A percentile compares a stretch with the other conserved stretches of the same genome.
Evolutionary conservation across 2,888 invertebrate genomes (phyloP).

Genomic region (Xylota sylvarum): DNA sequence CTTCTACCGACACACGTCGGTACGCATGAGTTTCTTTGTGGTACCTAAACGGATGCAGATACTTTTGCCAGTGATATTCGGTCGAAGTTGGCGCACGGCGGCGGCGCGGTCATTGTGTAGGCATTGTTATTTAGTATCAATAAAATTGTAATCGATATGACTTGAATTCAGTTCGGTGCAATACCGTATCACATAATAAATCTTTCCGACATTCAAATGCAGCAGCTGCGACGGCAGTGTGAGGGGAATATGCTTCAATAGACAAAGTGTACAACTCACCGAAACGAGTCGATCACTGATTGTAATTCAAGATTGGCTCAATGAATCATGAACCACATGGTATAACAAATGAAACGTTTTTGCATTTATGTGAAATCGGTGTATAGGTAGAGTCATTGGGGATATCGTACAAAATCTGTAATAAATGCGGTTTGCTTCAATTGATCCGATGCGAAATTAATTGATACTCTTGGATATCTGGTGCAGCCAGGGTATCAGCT

Average conservation of each 20-base stretch:
- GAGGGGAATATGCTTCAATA: constrained; percentile 22
- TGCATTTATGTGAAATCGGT: constrained; percentile 32
- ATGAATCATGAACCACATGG: constrained; percentile 74
- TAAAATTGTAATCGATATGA: constrained; percentile 76
- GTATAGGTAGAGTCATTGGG: constrained; percentile 4
- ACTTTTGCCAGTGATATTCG: constrained; percentile 25
- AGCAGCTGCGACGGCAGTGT: constrained; percentile 23
- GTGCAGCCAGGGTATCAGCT: constrained; percentile 17
- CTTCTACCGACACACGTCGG: constrained; percentile 52
- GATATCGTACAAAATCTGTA: constrained; percentile 36
- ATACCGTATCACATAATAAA: constrained; percentile 73
- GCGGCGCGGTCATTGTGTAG: constrained; percentile 58
- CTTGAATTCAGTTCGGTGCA: constrained; percentile 68
- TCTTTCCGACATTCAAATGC: constrained; percentile 62
- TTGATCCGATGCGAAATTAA: constrained; percentile 62
- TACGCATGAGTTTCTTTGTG: constrained; percentile 61
- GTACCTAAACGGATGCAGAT: constrained; percentile 49
- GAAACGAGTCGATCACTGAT: constrained; percentile 73
- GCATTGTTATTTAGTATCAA: constrained; percentile 76
- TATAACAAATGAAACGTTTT: constrained; percentile 37
- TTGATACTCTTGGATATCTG: constrained; percentile 48
- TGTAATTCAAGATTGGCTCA: constrained; percentile 71
- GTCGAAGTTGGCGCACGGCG: constrained; percentile 24
- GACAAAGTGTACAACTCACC: constrained; percentile 60
- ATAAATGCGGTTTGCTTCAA: constrained; percentile 61